A percentile compares a stretch with the other conserved stretches of the same genome.
These are phyloP conservation scores for Amblyopsis hoosieri DNA, from an alignment of 2,797 vertebrate species.

Conservation along the genomic window DNA sequence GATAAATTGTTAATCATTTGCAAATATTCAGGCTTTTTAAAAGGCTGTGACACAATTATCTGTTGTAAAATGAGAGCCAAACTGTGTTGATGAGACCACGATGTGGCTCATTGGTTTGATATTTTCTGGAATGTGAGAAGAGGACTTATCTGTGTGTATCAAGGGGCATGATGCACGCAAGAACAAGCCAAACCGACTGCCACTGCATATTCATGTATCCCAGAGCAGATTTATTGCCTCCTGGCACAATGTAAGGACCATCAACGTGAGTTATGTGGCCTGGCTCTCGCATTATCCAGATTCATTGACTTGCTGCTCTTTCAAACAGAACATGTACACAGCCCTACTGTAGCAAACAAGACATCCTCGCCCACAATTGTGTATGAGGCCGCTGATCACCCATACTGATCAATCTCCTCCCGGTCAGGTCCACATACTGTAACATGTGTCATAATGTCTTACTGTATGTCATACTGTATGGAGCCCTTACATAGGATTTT, in stretches of 20 bases:
- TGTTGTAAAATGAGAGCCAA: slow-evolving; percentile 54
- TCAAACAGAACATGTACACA: slow-evolving; percentile 69
- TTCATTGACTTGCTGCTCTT: slow-evolving; percentile 86
- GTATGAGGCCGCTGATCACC: slow-evolving; percentile 76
- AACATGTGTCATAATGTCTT: too few species aligned
- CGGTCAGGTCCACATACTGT: too few species aligned
- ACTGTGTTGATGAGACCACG: slow-evolving; percentile 62
- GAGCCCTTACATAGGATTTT: too few species aligned
- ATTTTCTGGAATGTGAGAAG: slow-evolving; percentile 62
- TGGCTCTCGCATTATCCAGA: slow-evolving; percentile 85
- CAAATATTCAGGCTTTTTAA: slow-evolving; percentile 36
- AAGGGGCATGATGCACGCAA: slow-evolving; percentile 56
- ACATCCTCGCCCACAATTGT: slow-evolving; percentile 75
- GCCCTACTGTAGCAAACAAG: slow-evolving; percentile 68
- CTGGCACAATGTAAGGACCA: slow-evolving; percentile 84
- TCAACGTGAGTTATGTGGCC: slow-evolving; percentile 89
- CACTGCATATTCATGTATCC: slow-evolving; percentile 81
- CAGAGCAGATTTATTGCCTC: slow-evolving; percentile 84
- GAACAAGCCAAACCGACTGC: slow-evolving; percentile 69
- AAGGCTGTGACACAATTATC: slow-evolving; percentile 43
- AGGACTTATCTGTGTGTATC: slow-evolving; percentile 65
- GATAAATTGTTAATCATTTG: slow-evolving; percentile 26
- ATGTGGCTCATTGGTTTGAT: slow-evolving; percentile 75
- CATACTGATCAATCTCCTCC: not conserved
- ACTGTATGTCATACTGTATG: too few species aligned